These are phyloP conservation scores for Yasuhikotakia modesta DNA, from an alignment of 2,797 vertebrate genomes.

Conservation along the genomic window DNA sequence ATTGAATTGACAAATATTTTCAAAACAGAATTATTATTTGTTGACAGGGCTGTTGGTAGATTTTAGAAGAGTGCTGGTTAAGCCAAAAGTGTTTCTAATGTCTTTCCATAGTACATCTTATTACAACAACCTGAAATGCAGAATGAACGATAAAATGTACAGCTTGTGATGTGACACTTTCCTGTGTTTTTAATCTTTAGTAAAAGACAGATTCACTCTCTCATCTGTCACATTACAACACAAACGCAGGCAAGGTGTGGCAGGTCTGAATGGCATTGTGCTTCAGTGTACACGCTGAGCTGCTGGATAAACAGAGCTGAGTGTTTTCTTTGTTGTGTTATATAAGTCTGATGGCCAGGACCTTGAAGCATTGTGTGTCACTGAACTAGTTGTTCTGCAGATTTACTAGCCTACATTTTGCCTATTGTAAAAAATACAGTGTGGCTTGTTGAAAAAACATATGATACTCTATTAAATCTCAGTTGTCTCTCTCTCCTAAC, in stretches of 20 bases:
- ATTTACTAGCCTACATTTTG: conserved; percentile 63
- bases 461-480: not conserved
- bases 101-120: too few relatives aligned
- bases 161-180: not conserved
- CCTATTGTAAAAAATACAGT: conserved; percentile 57
- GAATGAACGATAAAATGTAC: too few relatives aligned
- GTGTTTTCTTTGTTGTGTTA: conserved; percentile 49
- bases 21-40: too few relatives aligned
- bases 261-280: not conserved
- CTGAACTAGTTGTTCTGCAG: conserved; percentile 64
- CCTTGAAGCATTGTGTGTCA: conserved; percentile 64
- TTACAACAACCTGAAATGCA: too few relatives aligned
- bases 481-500: not conserved
- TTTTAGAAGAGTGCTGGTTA: too few relatives aligned
- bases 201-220: not conserved
- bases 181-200: not conserved
- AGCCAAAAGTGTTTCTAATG: too few relatives aligned
- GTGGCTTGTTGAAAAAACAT: conserved; percentile 16
- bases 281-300: conserved; percentile 19
- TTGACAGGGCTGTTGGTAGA: too few relatives aligned
- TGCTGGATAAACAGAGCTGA: conserved; percentile 42
- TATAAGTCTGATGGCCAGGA: conserved; percentile 57
- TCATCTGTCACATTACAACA: conserved; percentile 33
- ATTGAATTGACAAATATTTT: too few relatives aligned
- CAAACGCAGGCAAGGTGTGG: conserved; percentile 43